These are phyloP conservation scores for Lycorma delicatula DNA, from an alignment of 1,140 invertebrate species.

Conservation along the genomic window DNA sequence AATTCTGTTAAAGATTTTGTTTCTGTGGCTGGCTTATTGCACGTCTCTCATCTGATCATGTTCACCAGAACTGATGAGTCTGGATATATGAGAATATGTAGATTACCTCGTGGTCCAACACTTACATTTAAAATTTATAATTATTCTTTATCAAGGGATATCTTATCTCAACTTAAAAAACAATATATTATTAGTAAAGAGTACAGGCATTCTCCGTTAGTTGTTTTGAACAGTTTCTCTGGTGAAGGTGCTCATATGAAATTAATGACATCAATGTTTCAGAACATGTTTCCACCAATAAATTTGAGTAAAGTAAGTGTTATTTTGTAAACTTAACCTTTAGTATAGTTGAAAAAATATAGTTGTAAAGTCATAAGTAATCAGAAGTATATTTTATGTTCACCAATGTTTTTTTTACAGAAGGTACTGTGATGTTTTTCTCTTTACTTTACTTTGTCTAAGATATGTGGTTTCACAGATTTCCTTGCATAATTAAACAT, in stretches of 20 bases:
- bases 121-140: conserved; percentile 78
- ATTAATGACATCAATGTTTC: conserved; percentile 89
- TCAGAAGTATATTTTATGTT: too few relatives aligned
- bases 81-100: conserved; percentile 71
- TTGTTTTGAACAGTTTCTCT: conserved; percentile 87
- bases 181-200: conserved; percentile 73
- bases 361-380: too few relatives aligned
- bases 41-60: conserved; percentile 82
- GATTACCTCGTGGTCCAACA: conserved; percentile 74
- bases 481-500: too few relatives aligned
- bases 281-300: conserved; percentile 97
- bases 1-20: conserved; percentile 92
- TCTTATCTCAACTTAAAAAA: conserved; percentile 72
- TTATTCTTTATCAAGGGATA: conserved; percentile 76
- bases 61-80: conserved; percentile 77
- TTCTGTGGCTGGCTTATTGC: conserved; percentile 74
- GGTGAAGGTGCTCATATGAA: conserved; percentile 81
- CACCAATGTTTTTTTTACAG: too few relatives aligned
- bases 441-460: too few relatives aligned
- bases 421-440: too few relatives aligned
- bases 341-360: too few relatives aligned
- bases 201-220: conserved; percentile 77
- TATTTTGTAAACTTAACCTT: too few relatives aligned
- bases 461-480: too few relatives aligned
- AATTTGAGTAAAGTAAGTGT: conserved; percentile 69